phyloP scores from a whole-genome alignment of 1,140 invertebrate species.

The Arctopsyche grandis region DNA sequence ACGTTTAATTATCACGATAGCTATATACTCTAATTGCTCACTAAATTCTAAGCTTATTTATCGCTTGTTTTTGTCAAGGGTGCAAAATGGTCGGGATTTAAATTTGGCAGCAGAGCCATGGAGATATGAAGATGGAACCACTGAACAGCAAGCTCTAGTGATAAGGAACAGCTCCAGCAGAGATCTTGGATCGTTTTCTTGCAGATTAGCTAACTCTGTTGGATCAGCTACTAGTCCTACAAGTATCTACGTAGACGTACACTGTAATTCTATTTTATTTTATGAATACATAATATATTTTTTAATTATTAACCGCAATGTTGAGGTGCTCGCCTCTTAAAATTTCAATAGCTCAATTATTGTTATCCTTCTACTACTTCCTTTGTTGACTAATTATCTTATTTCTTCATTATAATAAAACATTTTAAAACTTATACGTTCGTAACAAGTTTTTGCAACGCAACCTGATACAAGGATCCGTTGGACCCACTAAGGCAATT shows the following conservation, averaged over 20 bases:
- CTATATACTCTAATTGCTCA: neutral
- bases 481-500: no score
- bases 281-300: neutral
- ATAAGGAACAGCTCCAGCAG: slow-evolving; percentile 79
- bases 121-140: slow-evolving; percentile 79
- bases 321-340: neutral
- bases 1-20: slow-evolving; percentile 47
- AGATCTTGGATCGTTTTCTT: slow-evolving; percentile 85
- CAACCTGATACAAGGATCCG: no score
- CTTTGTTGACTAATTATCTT: no score
- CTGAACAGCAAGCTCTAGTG: slow-evolving; percentile 76
- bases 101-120: slow-evolving; percentile 68
- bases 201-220: slow-evolving; percentile 80
- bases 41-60: neutral
- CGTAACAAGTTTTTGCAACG: no score
- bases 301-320: neutral
- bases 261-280: slow-evolving; percentile 73
- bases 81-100: slow-evolving; percentile 75
- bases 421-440: no score
- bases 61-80: slow-evolving; percentile 67
- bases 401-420: no score
- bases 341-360: no score
- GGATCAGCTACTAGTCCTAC: slow-evolving; percentile 77
- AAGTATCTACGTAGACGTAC: slow-evolving; percentile 76
- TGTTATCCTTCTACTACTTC: no score